Evolutionary conservation across 2,113 vertebrate species (phyloP).

Genomic region (Pungitius pungitius): DNA sequence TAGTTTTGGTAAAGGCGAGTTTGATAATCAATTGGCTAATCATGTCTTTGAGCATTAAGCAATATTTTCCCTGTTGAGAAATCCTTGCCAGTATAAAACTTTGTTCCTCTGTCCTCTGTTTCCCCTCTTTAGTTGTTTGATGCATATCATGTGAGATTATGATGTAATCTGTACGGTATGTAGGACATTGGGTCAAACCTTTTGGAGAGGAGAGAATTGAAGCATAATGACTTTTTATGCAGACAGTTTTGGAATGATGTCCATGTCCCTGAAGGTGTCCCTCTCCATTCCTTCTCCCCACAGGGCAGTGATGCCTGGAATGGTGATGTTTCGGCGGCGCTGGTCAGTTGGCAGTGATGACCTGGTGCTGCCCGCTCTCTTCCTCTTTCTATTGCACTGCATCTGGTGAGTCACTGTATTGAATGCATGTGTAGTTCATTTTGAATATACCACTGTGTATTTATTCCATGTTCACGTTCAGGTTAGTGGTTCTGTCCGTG

Average conservation of each 20-base stretch:
- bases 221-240: constrained; percentile 4
- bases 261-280: constrained; percentile 19
- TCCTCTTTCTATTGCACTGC: constrained; percentile 97
- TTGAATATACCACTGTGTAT: neutral
- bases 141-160: neutral
- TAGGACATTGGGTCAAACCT: neutral
- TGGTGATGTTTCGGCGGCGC: constrained; percentile 98
- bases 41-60: constrained; percentile 11
- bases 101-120: neutral
- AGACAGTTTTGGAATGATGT: neutral
- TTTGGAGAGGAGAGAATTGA: neutral
- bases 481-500: constrained; percentile 97
- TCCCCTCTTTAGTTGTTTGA: neutral
- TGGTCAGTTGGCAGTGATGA: constrained; percentile 99
- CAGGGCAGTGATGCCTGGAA: constrained; percentile 92
- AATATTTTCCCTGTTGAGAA: constrained; percentile 1
- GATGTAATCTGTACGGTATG: neutral
- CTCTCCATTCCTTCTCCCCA: neutral
- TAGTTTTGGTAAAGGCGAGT: constrained; percentile 17
- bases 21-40: constrained; percentile 6
- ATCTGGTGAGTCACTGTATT: constrained; percentile 85
- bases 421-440: neutral
- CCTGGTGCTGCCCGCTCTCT: constrained; percentile 97
- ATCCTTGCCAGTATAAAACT: neutral
- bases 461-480: constrained; percentile 54